A percentile compares a stretch with the other conserved stretches of the same genome.
phyloP scores from a whole-genome alignment of 1,140 invertebrate genomes.

The Hycleus cichorii region DNA sequence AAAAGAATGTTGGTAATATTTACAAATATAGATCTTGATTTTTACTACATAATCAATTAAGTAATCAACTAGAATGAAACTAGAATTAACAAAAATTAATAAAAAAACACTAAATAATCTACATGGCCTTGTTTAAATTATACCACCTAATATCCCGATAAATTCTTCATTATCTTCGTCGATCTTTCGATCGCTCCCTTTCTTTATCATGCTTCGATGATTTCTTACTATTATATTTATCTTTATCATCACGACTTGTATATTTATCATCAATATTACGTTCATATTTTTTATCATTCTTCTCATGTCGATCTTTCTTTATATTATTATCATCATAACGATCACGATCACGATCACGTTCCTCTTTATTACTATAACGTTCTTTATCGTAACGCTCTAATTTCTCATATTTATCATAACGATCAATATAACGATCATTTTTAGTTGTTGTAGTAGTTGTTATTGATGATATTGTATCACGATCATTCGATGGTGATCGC shows the following conservation, averaged over 20 bases:
- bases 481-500: constrained; percentile 30
- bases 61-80: too few species aligned
- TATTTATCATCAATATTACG: constrained; percentile 25
- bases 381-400: constrained; percentile 29
- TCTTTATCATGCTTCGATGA: constrained; percentile 35
- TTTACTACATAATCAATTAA: too few species aligned
- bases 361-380: constrained; percentile 19
- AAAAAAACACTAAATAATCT: too few species aligned
- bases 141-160: too few species aligned
- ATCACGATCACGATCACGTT: constrained; percentile 27
- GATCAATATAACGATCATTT: constrained; percentile 37
- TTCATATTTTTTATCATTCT: constrained; percentile 21
- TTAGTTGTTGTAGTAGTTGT: constrained; percentile 4
- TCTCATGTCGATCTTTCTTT: constrained; percentile 26
- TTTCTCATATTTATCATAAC: constrained; percentile 32
- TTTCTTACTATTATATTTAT: constrained; percentile 24
- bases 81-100: too few species aligned
- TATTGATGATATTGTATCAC: constrained; percentile 12
- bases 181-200: constrained; percentile 43
- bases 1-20: too few species aligned
- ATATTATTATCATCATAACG: constrained; percentile 19
- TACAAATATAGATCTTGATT: too few species aligned
- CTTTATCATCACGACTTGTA: constrained; percentile 17
- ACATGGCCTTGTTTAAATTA: too few species aligned
- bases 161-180: constrained; percentile 29